A percentile compares a stretch with the other conserved stretches of the same genome.
phyloP scores from a whole-genome alignment of 2,888 invertebrate species.

The Sicus ferrugineus region DNA sequence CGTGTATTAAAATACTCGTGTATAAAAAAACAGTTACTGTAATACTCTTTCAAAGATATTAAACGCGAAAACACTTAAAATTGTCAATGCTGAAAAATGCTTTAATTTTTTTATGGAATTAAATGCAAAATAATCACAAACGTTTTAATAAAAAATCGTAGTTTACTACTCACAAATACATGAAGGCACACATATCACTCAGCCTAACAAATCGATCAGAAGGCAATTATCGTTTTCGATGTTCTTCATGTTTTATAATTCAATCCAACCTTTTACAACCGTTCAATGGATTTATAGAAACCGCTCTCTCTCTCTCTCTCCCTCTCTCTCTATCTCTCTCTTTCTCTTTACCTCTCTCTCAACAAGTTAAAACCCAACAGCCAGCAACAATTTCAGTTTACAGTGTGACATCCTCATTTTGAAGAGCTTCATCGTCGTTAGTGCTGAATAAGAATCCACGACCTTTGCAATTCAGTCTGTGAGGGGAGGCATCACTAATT shows the following conservation, averaged over 20 bases:
- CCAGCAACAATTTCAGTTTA: not conserved
- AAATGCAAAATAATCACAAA: not conserved
- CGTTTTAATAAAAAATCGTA: too few species aligned
- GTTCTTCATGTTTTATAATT: not conserved
- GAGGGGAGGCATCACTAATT: not conserved
- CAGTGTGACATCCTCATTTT: too few species aligned
- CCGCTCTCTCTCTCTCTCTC: not conserved
- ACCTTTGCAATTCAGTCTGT: not conserved
- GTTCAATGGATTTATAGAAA: not conserved
- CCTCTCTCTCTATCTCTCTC: not conserved
- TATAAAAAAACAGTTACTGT: too few species aligned
- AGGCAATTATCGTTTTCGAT: not conserved
- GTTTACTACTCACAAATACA: not conserved
- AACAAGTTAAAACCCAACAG: not conserved
- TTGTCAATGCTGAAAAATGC: too few species aligned
- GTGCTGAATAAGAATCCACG: too few species aligned
- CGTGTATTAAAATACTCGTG: too few species aligned
- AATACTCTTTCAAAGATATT: too few species aligned
- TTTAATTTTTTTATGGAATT: too few species aligned
- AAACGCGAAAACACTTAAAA: too few species aligned
- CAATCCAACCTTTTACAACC: not conserved
- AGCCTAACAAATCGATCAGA: not conserved
- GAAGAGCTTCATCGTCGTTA: too few species aligned
- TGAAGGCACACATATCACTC: not conserved
- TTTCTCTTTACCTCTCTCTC: too few species aligned